Conservation (phyloP, 2,113 vertebrate species). For the Gadus macrocephalus region DNA sequence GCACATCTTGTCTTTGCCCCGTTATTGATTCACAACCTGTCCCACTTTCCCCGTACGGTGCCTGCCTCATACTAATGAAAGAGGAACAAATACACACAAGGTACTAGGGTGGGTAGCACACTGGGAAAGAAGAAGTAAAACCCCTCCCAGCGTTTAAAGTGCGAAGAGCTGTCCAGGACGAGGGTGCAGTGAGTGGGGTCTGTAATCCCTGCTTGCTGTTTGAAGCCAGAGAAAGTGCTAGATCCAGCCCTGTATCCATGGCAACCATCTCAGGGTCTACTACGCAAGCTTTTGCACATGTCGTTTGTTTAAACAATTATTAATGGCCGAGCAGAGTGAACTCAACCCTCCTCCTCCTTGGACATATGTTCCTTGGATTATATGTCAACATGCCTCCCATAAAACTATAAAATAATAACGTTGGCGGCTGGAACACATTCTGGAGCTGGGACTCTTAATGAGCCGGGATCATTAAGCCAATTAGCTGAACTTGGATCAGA, state of each 20-base stretch:
- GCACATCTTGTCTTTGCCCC: too few relatives aligned
- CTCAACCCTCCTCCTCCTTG: too few relatives aligned
- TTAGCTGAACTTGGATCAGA: constrained; percentile 68
- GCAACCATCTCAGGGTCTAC: constrained; percentile 59
- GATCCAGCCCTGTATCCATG: constrained; percentile 61
- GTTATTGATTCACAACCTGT: background rate
- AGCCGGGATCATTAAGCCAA: constrained; percentile 68
- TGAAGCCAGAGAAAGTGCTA: constrained; percentile 36
- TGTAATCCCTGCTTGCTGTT: constrained; percentile 20
- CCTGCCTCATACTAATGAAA: too few relatives aligned
- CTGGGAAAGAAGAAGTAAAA: constrained; percentile 18
- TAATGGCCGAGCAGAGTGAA: constrained; percentile 17
- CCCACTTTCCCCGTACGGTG: background rate
- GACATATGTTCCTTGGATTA: too few relatives aligned
- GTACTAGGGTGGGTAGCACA: background rate
- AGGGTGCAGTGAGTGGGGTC: constrained; percentile 23
- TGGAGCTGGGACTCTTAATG: constrained; percentile 52
- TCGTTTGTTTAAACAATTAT: constrained; percentile 60
- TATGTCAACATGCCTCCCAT: too few relatives aligned
- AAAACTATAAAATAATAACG: background rate
- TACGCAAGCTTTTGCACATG: constrained; percentile 41
- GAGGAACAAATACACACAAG: background rate
- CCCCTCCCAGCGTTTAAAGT: constrained; percentile 33
- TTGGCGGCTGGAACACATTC: constrained; percentile 50
- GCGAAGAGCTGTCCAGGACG: constrained; percentile 34